Percentiles rank a stretch among this genome's conserved stretches.
Conservation (phyloP, 2,113 vertebrate genomes). For the Hydropotes inermis region DNA sequence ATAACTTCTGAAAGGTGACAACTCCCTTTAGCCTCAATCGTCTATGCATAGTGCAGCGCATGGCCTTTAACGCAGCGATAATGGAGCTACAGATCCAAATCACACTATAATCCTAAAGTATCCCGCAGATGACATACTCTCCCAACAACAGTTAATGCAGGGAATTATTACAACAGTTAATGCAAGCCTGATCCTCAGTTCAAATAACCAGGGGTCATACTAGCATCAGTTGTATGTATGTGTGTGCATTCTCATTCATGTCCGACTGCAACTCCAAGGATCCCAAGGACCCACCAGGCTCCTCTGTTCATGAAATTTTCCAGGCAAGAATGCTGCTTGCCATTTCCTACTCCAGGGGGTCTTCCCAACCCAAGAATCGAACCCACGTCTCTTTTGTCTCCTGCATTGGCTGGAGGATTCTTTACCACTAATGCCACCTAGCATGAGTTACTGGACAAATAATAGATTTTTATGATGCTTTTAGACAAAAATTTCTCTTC, state of each 20-base stretch:
- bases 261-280: background rate
- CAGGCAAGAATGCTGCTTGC: background rate
- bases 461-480: constrained; percentile 33
- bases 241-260: background rate
- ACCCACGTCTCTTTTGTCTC: background rate
- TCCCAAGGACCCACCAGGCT: background rate
- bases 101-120: background rate
- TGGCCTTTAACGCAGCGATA: background rate
- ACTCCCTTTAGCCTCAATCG: background rate
- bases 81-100: background rate
- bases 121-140: background rate
- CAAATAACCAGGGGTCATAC: background rate
- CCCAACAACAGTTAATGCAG: background rate
- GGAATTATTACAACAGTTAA: background rate
- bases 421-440: background rate
- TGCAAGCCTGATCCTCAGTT: background rate
- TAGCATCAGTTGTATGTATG: background rate
- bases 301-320: background rate
- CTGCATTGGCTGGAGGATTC: background rate
- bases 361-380: background rate
- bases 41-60: background rate
- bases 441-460: background rate
- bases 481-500: constrained; percentile 16
- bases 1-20: background rate
- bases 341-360: background rate